Conservation (phyloP, 2,797 vertebrate species). For the Crenichthys baileyi region DNA sequence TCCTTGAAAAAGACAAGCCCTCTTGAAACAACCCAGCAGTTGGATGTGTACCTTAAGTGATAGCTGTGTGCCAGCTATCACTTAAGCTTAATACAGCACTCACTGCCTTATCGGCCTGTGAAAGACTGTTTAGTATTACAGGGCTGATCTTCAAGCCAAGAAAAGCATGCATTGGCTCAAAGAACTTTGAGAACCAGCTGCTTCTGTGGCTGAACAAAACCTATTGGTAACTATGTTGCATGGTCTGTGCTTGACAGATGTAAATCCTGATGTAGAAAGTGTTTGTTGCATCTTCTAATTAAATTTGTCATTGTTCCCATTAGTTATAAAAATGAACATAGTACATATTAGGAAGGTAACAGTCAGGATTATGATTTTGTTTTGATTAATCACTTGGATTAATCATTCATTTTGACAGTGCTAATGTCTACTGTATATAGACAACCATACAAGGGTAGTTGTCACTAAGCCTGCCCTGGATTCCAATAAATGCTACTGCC, state of each 20-base stretch:
- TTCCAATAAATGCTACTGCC: not conserved
- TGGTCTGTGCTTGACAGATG: too few relatives aligned
- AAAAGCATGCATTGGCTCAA: constrained; percentile 1
- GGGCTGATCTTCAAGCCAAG: constrained; percentile 1
- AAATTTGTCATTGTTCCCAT: too few relatives aligned
- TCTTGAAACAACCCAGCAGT: not conserved
- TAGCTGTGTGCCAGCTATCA: not conserved
- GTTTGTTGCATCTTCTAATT: too few relatives aligned
- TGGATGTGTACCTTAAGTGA: not conserved
- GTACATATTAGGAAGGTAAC: too few relatives aligned
- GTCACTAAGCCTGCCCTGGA: not conserved
- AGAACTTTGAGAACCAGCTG: not conserved
- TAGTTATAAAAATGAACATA: too few relatives aligned
- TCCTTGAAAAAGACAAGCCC: not conserved
- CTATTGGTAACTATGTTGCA: not conserved
- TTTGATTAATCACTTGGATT: too few relatives aligned
- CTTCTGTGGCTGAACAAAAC: not conserved
- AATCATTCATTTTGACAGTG: too few relatives aligned
- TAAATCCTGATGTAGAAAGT: too few relatives aligned
- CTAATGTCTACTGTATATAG: too few relatives aligned
- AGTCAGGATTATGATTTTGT: too few relatives aligned
- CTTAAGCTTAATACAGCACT: not conserved
- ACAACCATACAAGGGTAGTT: not conserved
- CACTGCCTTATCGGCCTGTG: not conserved
- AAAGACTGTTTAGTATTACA: not conserved